Conservation (phyloP, 1,140 invertebrate species). For the Cyphomyrmex costatus region DNA sequence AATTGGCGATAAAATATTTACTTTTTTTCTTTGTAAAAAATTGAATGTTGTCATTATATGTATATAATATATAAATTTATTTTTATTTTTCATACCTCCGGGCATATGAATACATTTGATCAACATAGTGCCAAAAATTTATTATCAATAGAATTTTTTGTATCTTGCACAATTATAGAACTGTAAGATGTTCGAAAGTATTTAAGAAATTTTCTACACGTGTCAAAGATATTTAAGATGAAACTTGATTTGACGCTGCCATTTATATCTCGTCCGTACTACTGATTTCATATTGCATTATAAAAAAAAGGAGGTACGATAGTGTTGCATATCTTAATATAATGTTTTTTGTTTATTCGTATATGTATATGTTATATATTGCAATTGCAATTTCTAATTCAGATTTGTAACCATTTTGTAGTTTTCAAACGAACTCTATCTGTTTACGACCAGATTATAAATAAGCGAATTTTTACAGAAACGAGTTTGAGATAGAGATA, state of each 20-base stretch:
- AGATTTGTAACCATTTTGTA: slow-evolving; percentile 47
- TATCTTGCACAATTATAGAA: slow-evolving; percentile 57
- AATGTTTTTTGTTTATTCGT: slow-evolving; percentile 22
- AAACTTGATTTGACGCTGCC: slow-evolving; percentile 57
- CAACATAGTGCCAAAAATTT: slow-evolving; percentile 63
- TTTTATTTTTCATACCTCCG: neutral
- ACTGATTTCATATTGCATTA: slow-evolving; percentile 60
- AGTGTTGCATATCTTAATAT: slow-evolving; percentile 60
- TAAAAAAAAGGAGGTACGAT: slow-evolving; percentile 45
- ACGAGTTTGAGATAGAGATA: slow-evolving; percentile 6
- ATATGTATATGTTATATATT: slow-evolving; percentile 29
- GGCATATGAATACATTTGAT: slow-evolving; percentile 34
- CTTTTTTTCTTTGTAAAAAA: slow-evolving; percentile 34
- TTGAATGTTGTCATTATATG: neutral
- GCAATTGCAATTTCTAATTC: slow-evolving; percentile 29
- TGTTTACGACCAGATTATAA: neutral
- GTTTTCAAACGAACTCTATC: slow-evolving; percentile 31
- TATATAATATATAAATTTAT: slow-evolving; percentile 35
- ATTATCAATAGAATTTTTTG: slow-evolving; percentile 45
- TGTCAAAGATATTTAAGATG: slow-evolving; percentile 47
- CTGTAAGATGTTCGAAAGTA: slow-evolving; percentile 55
- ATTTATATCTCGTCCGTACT: slow-evolving; percentile 56
- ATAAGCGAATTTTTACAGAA: slow-evolving; percentile 49
- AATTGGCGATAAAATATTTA: slow-evolving; percentile 1
- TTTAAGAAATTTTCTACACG: slow-evolving; percentile 60